A percentile compares a stretch with the other conserved stretches of the same genome.
These are phyloP conservation scores for Agriopis marginaria DNA, from an alignment of 2,888 invertebrate species.

Conservation along the genomic window DNA sequence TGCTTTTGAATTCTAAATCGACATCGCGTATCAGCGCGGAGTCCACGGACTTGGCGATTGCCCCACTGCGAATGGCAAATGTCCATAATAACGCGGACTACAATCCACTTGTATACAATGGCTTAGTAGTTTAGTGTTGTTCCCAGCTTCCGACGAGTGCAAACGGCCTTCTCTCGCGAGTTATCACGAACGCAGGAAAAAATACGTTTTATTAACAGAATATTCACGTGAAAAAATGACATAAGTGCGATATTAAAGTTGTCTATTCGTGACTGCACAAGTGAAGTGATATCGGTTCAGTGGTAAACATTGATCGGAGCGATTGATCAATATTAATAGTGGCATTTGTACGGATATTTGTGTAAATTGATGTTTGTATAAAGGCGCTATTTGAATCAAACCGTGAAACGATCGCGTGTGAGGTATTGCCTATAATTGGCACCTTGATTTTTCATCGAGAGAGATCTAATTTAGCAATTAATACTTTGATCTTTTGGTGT, in stretches of 20 bases:
- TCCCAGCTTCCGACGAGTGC: conserved; percentile 81
- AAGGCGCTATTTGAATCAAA: conserved; percentile 40
- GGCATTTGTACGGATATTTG: conserved; percentile 34
- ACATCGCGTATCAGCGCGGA: conserved; percentile 35
- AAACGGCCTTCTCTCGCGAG: conserved; percentile 64
- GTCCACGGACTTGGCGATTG: conserved; percentile 57
- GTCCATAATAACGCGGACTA: conserved; percentile 79
- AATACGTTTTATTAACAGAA: conserved; percentile 45
- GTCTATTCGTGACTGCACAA: conserved; percentile 47
- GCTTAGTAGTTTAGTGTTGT: conserved; percentile 78
- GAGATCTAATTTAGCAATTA: conserved; percentile 55
- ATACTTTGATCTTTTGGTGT: conserved; percentile 51
- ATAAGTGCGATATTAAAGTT: conserved; percentile 49
- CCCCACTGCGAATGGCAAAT: conserved; percentile 82
- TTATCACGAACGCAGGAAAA: conserved; percentile 49
- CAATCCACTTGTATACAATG: conserved; percentile 86
- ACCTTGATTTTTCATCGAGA: conserved; percentile 64
- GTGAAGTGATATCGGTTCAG: conserved; percentile 51
- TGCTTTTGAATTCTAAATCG: conserved; percentile 27
- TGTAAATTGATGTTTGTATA: conserved; percentile 34
- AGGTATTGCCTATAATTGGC: conserved; percentile 46
- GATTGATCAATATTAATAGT: conserved; percentile 40
- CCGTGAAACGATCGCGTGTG: conserved; percentile 55
- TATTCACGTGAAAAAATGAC: conserved; percentile 45
- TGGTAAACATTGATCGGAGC: conserved; percentile 47